These are phyloP conservation scores for Pomacea canaliculata DNA, from an alignment of 2,888 invertebrate genomes.

Conservation along the genomic window DNA sequence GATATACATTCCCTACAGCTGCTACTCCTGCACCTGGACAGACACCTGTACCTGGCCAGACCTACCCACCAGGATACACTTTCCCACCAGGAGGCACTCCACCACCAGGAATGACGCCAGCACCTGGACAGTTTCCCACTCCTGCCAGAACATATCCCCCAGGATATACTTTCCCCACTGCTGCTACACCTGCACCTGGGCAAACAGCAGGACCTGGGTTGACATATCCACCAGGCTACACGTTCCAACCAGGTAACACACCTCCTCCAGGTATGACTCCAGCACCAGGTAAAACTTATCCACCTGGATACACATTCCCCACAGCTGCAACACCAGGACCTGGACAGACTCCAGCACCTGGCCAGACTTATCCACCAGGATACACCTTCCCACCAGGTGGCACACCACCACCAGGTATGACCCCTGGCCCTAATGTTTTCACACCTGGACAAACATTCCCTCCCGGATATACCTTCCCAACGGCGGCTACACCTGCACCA, in stretches of 20 bases:
- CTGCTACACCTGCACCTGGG: slow-evolving; percentile 27
- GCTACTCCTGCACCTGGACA: slow-evolving; percentile 13
- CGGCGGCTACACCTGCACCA: neutral
- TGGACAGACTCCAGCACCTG: slow-evolving; percentile 37
- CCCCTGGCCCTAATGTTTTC: slow-evolving; percentile 24
- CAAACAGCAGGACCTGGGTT: slow-evolving; percentile 29
- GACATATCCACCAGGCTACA: slow-evolving; percentile 34
- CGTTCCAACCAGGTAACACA: slow-evolving; percentile 31
- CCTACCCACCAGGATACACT: slow-evolving; percentile 11
- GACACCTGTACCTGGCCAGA: slow-evolving; percentile 28
- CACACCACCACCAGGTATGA: slow-evolving; percentile 7
- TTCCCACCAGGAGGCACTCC: slow-evolving; percentile 34
- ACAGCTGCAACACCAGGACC: slow-evolving; percentile 35
- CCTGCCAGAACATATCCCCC: slow-evolving; percentile 36
- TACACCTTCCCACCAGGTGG: neutral
- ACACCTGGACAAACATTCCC: slow-evolving; percentile 27
- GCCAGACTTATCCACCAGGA: slow-evolving; percentile 34
- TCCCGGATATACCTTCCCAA: slow-evolving; percentile 2
- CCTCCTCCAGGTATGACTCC: slow-evolving; percentile 37
- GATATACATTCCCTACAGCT: neutral
- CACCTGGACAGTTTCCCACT: slow-evolving; percentile 36
- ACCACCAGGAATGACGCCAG: slow-evolving; percentile 7
- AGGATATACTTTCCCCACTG: neutral
- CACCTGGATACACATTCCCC: slow-evolving; percentile 20
- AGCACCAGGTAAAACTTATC: slow-evolving; percentile 39